phyloP scores from a whole-genome alignment of 92 coral and sea anemone genomes.

The Porites lobata region DNA sequence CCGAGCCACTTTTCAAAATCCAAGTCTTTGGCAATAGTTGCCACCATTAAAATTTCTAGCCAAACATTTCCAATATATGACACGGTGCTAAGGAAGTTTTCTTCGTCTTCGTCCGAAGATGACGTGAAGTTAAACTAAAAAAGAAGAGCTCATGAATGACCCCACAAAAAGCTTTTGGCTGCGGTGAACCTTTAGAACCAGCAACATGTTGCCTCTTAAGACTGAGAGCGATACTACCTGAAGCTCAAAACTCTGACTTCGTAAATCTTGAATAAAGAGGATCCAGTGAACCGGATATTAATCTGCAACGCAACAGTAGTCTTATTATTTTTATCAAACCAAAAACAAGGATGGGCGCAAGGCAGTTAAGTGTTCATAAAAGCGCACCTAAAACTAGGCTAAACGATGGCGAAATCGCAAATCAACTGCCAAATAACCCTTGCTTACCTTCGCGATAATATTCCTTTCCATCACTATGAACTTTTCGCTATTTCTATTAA shows the following conservation, averaged over 20 bases:
- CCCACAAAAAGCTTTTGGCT: neutral
- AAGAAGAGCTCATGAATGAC: too few relatives aligned
- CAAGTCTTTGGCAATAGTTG: too few relatives aligned
- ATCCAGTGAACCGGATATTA: neutral
- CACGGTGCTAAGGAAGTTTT: too few relatives aligned
- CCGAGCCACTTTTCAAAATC: too few relatives aligned
- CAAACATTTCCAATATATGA: too few relatives aligned
- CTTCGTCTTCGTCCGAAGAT: too few relatives aligned
- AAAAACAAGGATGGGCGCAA: neutral
- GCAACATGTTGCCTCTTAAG: too few relatives aligned
- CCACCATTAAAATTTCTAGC: too few relatives aligned
- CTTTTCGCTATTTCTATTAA: neutral
- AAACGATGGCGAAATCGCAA: neutral
- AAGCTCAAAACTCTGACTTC: conserved; percentile 1
- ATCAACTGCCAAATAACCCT: too few relatives aligned
- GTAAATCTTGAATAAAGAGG: conserved; percentile 13
- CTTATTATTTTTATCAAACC: too few relatives aligned
- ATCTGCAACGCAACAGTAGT: neutral
- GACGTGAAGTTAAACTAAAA: too few relatives aligned
- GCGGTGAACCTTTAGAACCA: neutral
- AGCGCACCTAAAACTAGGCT: neutral
- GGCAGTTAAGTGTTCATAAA: too few relatives aligned
- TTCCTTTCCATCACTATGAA: neutral
- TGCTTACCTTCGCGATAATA: neutral
- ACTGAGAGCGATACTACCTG: neutral